A percentile compares a stretch with the other conserved stretches of the same genome.
Evolutionary conservation across 2,113 vertebrate genomes (phyloP).

Genomic region (Salminus brasiliensis): DNA sequence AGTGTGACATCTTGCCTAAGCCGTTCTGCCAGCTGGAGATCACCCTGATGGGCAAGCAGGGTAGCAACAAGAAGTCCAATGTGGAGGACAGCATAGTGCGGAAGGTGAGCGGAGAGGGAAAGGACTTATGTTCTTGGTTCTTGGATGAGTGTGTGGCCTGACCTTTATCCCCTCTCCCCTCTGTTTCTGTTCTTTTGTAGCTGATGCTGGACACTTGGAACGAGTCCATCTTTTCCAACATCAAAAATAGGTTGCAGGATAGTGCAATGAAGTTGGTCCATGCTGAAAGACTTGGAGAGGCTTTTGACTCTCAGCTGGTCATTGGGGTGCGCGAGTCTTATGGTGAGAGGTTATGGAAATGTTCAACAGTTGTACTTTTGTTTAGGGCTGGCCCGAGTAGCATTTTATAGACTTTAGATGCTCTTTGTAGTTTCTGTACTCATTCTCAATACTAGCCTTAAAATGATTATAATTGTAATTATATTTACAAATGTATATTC

Average conservation of each 20-base stretch:
- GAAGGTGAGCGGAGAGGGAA: conserved; percentile 85
- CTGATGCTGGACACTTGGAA: conserved; percentile 99
- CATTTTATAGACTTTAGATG: no score
- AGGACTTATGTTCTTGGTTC: background rate
- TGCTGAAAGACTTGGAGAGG: conserved; percentile 94
- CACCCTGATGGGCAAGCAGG: conserved; percentile 97
- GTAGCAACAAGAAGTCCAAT: conserved; percentile 97
- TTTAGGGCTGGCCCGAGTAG: no score
- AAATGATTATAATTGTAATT: no score
- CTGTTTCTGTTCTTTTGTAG: conserved; percentile 64
- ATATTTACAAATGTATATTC: no score
- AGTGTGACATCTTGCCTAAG: conserved; percentile 87
- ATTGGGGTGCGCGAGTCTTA: conserved; percentile 98
- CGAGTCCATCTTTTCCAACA: conserved; percentile 99
- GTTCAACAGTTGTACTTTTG: background rate
- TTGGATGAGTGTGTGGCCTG: background rate
- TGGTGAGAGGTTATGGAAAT: conserved; percentile 80
- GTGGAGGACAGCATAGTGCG: conserved; percentile 98
- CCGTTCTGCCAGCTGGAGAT: conserved; percentile 92
- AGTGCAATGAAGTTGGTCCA: conserved; percentile 99
- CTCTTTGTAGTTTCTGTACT: no score
- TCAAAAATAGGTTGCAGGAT: conserved; percentile 96
- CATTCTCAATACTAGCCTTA: no score
- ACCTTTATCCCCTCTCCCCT: background rate
- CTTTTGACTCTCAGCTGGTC: conserved; percentile 98